These are phyloP conservation scores for Megalopta genalis DNA, from an alignment of 1,140 invertebrate species.

Conservation along the genomic window DNA sequence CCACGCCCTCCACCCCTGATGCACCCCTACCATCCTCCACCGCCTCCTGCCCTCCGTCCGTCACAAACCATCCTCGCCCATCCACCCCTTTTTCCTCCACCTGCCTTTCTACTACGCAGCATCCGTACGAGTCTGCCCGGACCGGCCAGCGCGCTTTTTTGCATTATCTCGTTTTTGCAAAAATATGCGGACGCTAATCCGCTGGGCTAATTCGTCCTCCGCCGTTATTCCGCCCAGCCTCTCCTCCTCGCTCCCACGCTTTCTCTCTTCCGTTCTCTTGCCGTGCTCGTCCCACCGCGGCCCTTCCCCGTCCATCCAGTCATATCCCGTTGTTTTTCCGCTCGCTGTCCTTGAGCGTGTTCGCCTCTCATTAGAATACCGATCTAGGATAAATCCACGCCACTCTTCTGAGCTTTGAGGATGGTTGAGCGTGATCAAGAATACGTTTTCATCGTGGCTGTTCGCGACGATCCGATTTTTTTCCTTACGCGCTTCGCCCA, in stretches of 20 bases:
- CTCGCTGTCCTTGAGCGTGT: conserved; percentile 50
- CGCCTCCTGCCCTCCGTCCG: conserved; percentile 53
- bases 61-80: conserved; percentile 64
- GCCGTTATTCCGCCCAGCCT: conserved; percentile 35
- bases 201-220: conserved; percentile 70
- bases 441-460: conserved; percentile 1
- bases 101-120: conserved; percentile 62
- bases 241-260: conserved; percentile 1
- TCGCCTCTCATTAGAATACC: conserved; percentile 57
- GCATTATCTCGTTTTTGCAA: conserved; percentile 78
- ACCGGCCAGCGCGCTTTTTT: conserved; percentile 70
- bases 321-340: conserved; percentile 41
- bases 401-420: conserved; percentile 54
- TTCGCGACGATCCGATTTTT: not conserved
- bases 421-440: conserved; percentile 52
- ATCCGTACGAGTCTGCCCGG: conserved; percentile 57
- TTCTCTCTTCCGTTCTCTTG: conserved; percentile 20
- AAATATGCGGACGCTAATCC: conserved; percentile 77
- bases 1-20: conserved; percentile 73
- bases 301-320: conserved; percentile 14
- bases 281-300: conserved; percentile 14
- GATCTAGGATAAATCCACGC: conserved; percentile 59
- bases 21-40: conserved; percentile 51
- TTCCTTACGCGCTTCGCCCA: not conserved
- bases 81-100: conserved; percentile 62